Percentiles rank a stretch among this genome's conserved stretches.
Evolutionary conservation across 1,140 invertebrate genomes (phyloP).

Genomic region (Pseudachorutes palmiensis): DNA sequence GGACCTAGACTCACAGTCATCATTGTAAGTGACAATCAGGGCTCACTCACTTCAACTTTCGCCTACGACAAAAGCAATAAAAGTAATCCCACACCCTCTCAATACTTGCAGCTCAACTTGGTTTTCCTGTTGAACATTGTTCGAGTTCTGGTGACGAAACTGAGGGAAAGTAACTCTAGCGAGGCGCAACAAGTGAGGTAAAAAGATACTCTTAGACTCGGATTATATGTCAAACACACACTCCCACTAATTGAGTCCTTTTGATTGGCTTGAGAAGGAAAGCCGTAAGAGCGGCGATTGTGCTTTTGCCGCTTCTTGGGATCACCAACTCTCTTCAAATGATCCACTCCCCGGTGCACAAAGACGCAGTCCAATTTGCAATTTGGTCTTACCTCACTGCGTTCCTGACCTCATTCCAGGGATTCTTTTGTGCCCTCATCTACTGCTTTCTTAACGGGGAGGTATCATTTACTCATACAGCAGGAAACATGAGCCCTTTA

Average conservation of each 20-base stretch:
- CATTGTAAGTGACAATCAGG: slow-evolving; percentile 29
- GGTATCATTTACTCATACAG: too few relatives aligned
- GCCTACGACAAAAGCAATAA: too few relatives aligned
- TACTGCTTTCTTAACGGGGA: slow-evolving; percentile 53
- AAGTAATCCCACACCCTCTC: too few relatives aligned
- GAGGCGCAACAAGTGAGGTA: slow-evolving; percentile 51
- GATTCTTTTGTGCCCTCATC: slow-evolving; percentile 48
- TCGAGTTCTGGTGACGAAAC: slow-evolving; percentile 50
- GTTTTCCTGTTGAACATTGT: slow-evolving; percentile 50
- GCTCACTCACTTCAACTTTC: too few relatives aligned
- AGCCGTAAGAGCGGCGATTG: slow-evolving; percentile 45
- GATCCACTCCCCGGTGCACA: slow-evolving; percentile 42
- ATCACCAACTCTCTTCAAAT: slow-evolving; percentile 45
- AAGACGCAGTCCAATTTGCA: slow-evolving; percentile 42
- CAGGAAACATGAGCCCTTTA: too few relatives aligned
- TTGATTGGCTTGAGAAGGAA: slow-evolving; percentile 39
- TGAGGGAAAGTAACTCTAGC: slow-evolving; percentile 46
- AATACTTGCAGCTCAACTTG: slow-evolving; percentile 49
- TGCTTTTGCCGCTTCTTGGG: slow-evolving; percentile 45
- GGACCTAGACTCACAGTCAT: slow-evolving; percentile 35
- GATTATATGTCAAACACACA: too few relatives aligned
- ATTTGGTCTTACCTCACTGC: slow-evolving; percentile 46
- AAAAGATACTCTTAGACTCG: slow-evolving; percentile 3
- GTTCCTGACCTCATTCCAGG: slow-evolving; percentile 48
- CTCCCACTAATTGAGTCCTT: not conserved